phyloP scores from a whole-genome alignment of 1,140 invertebrate genomes.

The Magallana gigas region DNA sequence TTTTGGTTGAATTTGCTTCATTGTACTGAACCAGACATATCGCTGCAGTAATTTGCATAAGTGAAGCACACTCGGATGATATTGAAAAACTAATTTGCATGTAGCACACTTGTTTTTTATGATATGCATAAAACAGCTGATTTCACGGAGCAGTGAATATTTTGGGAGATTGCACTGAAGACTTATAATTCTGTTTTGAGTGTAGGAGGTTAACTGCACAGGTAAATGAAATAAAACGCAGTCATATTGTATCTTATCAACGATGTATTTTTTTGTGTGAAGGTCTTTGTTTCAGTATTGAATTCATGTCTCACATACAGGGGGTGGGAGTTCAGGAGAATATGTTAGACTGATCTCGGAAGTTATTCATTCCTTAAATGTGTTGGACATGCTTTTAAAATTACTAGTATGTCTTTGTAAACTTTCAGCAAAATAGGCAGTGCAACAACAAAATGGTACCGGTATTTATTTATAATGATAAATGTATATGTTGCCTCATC shows the following conservation, averaged over 20 bases:
- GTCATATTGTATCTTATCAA: neutral
- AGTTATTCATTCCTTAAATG: no score
- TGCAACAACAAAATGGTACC: no score
- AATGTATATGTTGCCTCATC: no score
- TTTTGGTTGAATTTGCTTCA: constrained; percentile 36
- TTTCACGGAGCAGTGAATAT: constrained; percentile 19
- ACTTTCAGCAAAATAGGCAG: no score
- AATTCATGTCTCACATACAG: no score
- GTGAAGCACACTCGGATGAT: constrained; percentile 30
- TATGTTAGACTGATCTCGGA: no score
- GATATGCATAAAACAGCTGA: constrained; percentile 31
- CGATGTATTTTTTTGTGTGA: neutral
- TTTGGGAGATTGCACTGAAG: neutral
- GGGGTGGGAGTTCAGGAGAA: no score
- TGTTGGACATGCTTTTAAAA: no score
- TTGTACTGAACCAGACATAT: constrained; percentile 30
- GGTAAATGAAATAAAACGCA: neutral
- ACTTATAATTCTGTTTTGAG: constrained; percentile 24
- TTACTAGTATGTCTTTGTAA: no score
- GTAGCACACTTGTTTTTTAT: constrained; percentile 30
- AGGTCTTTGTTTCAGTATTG: neutral
- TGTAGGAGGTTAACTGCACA: neutral
- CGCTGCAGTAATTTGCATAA: constrained; percentile 33
- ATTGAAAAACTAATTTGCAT: constrained; percentile 25
- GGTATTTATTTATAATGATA: no score